Evolutionary conservation across 2,888 invertebrate species (phyloP), one percentile per base, ranked within the genome.

Genomic region (Acrobasis suavella): DNA sequence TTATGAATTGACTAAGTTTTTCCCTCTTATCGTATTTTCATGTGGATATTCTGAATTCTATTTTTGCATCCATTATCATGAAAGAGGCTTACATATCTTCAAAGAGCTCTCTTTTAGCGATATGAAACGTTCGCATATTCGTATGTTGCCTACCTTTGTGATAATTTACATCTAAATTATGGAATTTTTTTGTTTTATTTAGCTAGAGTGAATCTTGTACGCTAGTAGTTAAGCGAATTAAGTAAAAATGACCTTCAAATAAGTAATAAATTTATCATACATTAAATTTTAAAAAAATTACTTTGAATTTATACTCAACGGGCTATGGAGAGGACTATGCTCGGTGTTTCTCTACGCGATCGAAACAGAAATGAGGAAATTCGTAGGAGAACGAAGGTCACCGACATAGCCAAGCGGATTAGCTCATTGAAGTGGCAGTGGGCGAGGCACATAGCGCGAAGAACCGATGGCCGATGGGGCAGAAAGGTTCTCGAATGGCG

Each of bases 51-150:
- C 58, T 61, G 66, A 62, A 59, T 63, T 64, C 63, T 62, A 63
- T 65, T 55, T 62, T 64, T 64, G 60, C 62, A 58, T 55, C 54
- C 16, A 60, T 55, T 62, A 54, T 61, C 62, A 55, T 64, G 62
- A 64, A 62, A 67, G 52, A 60, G 39, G 60, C 60, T 60, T 52
- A 60, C 51, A 60, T 22, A 51, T 60, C 60, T 39, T 52, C 60
- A 51, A 60, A 60, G 58, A 49, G 22, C 50, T 59, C 50, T 50
- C 32, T 51, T 50, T 59, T 51, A 42, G 60, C 51, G 1, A 60
- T 52, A 22, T 54, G 42, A 60, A 60, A 51, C 52, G 51, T 60
- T 60, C 52, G 52, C 58, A 56, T 56, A 42, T 17, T 56, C 42
- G 16, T 42, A 42, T 12, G 39, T 56, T 56, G 10, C n/a, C 17